Percentiles rank a stretch among this genome's conserved stretches.
Evolutionary conservation across 37 sponge, comb jelly and placozoan species (phyloP).

Genomic region (Beroe forskalii): DNA sequence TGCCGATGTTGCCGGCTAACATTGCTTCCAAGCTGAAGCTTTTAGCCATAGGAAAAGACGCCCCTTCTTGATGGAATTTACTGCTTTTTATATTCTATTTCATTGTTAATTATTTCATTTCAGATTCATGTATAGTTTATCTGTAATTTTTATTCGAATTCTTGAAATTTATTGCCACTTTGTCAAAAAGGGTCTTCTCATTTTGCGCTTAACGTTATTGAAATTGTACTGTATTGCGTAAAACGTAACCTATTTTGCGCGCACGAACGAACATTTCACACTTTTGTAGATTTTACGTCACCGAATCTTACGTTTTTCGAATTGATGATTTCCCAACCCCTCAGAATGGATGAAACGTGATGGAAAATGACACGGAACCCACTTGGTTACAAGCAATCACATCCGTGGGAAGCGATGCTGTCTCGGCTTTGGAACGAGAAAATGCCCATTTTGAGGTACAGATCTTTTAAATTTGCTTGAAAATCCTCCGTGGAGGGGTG

Average conservation of each 20-base stretch:
- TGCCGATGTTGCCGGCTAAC: constrained; percentile 23
- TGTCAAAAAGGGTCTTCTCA: not conserved
- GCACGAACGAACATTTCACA: constrained; percentile 4
- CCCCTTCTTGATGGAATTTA: not conserved
- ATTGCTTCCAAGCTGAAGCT: constrained; percentile 27
- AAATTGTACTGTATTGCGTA: constrained; percentile 2
- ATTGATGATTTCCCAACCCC: too few species aligned
- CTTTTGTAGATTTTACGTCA: too few species aligned
- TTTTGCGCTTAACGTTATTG: not conserved
- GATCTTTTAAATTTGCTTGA: too few species aligned
- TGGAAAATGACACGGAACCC: constrained; percentile 22
- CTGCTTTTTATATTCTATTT: not conserved
- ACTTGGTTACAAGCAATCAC: constrained; percentile 41
- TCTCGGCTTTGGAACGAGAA: constrained; percentile 34
- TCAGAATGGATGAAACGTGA: not conserved
- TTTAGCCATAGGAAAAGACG: not conserved
- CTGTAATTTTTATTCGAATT: not conserved
- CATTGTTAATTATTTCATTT: constrained; percentile 35
- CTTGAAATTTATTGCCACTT: not conserved
- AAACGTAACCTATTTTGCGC: not conserved
- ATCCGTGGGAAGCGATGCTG: constrained; percentile 22
- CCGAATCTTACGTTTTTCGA: too few species aligned
- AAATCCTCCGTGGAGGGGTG: too few species aligned
- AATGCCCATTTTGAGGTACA: constrained; percentile 65
- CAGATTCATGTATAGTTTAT: not conserved